Evolutionary conservation across 2,888 invertebrate species (phyloP), one percentile per base, ranked within the genome.

Genomic region (Hirudinaria manillensis): DNA sequence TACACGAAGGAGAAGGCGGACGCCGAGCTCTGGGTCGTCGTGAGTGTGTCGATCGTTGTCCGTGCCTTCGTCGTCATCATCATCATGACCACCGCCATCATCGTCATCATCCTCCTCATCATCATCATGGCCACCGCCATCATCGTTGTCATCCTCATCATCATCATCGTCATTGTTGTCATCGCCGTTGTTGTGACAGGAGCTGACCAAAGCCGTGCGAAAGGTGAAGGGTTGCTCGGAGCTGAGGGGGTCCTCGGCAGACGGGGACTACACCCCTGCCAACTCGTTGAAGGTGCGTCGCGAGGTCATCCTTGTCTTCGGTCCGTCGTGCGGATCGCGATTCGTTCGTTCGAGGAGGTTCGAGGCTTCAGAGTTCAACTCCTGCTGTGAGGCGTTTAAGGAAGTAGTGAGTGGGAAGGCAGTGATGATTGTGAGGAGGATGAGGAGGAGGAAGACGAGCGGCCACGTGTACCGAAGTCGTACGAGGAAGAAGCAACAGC

Each of bases 21-120:
- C 7, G 61, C 61, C n/a, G 61, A 61, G 10, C 61, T 61, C 29
- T 61, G 61, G 61, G 61, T 61, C 61, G n/a, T 61, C 10, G 61
- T 61, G 29, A 61, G 29, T 61, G 29, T 13, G 45, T 10, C 16
- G 6, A 45, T 45, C 45, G 16, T 6, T 16, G 16, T 45, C 45
- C 1, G 10, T 45, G 45, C 16, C 10, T 3, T 38, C 38, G 10
- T 38, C 61, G 27, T 61, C 61, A 61, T 61, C 61, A 61, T 61
- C 13, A 61, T 61, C 61, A 61, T 61, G 6, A 61, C 13, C 61
- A 27, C 13, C 3, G 6, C 13, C n/a, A 61, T 61, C 27, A 27
- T n/a, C 61, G 3, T 61, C 27, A 7, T 61, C 61, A 7, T 61
- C 61, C 6, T 24, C 61, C 3, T 61, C 6, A 7, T 61, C 61